Percentiles rank a stretch among this genome's conserved stretches.
Evolutionary conservation across 2,113 vertebrate genomes (phyloP).

Genomic region (Sardina pilchardus): DNA sequence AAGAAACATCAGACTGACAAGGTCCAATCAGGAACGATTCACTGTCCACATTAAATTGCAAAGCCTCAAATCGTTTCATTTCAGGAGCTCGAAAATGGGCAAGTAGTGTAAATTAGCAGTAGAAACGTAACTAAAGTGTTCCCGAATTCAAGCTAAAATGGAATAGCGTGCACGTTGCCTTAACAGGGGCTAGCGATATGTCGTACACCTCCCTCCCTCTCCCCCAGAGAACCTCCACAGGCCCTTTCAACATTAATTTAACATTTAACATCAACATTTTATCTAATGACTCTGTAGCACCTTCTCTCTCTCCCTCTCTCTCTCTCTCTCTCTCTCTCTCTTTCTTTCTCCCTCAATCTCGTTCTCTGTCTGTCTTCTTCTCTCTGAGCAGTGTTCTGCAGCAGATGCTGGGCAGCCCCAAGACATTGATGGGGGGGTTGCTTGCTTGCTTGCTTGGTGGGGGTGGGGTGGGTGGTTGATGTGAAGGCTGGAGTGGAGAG

Average conservation of each 20-base stretch:
- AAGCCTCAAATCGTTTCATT: too few relatives aligned
- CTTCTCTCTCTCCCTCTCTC: not conserved
- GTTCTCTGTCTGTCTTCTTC: conserved; percentile 12
- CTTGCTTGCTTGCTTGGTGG: not conserved
- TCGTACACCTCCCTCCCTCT: conserved; percentile 52
- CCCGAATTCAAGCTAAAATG: too few relatives aligned
- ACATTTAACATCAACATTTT: conserved; percentile 44
- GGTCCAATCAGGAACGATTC: too few relatives aligned
- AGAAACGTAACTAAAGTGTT: too few relatives aligned
- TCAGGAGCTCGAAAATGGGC: too few relatives aligned
- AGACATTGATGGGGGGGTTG: not conserved
- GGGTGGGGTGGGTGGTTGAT: not conserved
- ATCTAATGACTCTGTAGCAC: conserved; percentile 45
- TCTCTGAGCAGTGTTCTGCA: not conserved
- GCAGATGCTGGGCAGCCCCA: conserved; percentile 4
- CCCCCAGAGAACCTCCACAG: not conserved
- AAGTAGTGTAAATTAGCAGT: too few relatives aligned
- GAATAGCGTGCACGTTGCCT: too few relatives aligned
- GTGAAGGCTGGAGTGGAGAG: not conserved
- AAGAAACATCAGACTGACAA: too few relatives aligned
- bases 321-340: not conserved
- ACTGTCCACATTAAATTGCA: too few relatives aligned
- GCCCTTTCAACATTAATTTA: too few relatives aligned
- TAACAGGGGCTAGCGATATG: conserved; percentile 43
- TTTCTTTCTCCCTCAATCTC: not conserved